These are phyloP conservation scores for Baryphthengus martii DNA, from an alignment of 2,113 vertebrate genomes.

Conservation along the genomic window DNA sequence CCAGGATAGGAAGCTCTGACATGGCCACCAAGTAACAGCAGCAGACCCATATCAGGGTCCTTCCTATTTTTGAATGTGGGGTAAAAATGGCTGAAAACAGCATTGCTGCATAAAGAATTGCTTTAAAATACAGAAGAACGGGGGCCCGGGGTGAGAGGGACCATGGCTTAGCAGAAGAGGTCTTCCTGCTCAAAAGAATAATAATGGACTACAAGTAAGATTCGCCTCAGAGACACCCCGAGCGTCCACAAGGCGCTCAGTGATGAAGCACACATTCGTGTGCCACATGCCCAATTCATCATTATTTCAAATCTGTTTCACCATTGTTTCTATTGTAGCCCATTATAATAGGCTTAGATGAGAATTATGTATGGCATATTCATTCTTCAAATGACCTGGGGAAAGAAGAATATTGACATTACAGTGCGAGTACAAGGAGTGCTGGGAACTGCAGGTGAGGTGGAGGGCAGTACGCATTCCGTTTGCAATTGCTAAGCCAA, in stretches of 20 bases:
- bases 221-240: neutral
- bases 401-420: neutral
- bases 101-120: neutral
- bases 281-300: slow-evolving; percentile 22
- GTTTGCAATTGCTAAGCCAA: neutral
- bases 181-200: neutral
- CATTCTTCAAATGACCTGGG: slow-evolving; percentile 5
- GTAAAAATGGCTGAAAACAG: neutral
- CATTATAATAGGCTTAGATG: slow-evolving; percentile 21
- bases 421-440: neutral
- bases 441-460: neutral
- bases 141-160: neutral
- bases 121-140: neutral
- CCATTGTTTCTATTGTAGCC: slow-evolving; percentile 25
- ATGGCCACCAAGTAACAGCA: slow-evolving; percentile 24
- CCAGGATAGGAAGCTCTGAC: slow-evolving; percentile 32
- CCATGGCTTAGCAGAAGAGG: neutral
- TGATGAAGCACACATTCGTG: neutral
- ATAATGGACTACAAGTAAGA: neutral
- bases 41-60: neutral
- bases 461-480: neutral
- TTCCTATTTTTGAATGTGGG: neutral
- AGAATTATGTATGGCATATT: neutral
- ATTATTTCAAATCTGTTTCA: slow-evolving; percentile 48
- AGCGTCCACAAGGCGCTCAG: neutral